Base-by-base conservation (phyloP, 2,888 invertebrate genomes). In the Apamea sordens region DNA sequence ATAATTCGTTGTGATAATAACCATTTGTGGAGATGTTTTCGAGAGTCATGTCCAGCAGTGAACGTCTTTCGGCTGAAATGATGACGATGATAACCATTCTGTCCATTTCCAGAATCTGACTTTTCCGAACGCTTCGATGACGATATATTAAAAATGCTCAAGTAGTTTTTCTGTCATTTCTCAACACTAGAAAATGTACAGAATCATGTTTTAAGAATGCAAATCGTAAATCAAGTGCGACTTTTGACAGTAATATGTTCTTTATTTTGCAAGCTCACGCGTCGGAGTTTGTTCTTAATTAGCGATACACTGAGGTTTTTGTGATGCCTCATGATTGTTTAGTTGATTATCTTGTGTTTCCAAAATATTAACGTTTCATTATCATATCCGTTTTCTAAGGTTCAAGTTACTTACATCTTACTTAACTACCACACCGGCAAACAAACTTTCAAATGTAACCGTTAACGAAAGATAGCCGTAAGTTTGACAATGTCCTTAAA, bases 211-310 rank as follows among this genome's bases (percentile, higher is more conserved):
- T 68, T 50, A 70, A 36, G 41, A 74, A 82, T 72, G 72, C 59
- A 71, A 89, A 87, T 84, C 74, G 32, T 76, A 68, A 44, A 68
- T 56, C 36, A 86, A 88, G 79, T 88, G 88, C 68, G 81, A 89
- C 24, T 80, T 89, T 80, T 86, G 56, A 84, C 89, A 82, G 71
- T n/a, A 59, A 53, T 50, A 56, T 72, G 74, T 74, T 73, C 53
- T 71, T 87, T 74, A 79, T 83, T 80, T 79, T 83, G 83, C 80
- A 69, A 81, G 73, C 77, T 82, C 74, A 74, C 71, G 65, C 44
- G 73, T 61, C 53, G 41, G 6, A 76, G 80, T 87, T 84, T 88
- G 76, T 74, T 74, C 63, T 82, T 82, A 68, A 89, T 89, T 88
- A 88, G 79, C 88, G 61, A 59, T 44, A 69, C n/a, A 11, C 71